Percentiles rank a stretch among this genome's conserved stretches.
Conservation (phyloP, 2,113 vertebrate genomes). For the Gopherus evgoodei region DNA sequence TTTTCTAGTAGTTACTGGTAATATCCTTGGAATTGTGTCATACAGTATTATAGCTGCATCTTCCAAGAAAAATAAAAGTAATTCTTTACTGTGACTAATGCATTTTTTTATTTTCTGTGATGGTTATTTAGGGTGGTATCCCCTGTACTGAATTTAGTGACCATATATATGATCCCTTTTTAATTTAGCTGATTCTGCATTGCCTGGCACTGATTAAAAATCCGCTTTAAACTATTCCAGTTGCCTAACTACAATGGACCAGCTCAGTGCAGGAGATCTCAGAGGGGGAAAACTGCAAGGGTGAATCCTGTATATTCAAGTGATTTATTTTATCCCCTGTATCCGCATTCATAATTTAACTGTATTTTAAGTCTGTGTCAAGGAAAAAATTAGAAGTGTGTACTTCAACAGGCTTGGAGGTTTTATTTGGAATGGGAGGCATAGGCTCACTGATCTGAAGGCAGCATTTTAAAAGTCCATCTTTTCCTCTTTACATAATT, state of each 20-base stretch:
- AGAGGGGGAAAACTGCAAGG: not conserved
- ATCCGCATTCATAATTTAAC: not conserved
- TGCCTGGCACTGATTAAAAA: not conserved
- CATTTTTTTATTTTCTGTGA: not conserved
- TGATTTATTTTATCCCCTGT: not conserved
- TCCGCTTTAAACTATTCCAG: not conserved
- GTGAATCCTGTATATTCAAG: not conserved
- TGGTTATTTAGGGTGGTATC: not conserved
- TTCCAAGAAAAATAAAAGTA: not conserved
- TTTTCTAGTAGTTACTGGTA: not conserved
- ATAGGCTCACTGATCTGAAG: not conserved
- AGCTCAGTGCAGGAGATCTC: not conserved
- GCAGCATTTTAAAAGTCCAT: not conserved
- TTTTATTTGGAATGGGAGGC: not conserved
- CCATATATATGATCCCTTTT: not conserved
- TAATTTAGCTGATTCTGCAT: not conserved
- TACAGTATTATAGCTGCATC: not conserved
- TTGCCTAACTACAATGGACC: not conserved
- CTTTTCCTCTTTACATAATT: not conserved
- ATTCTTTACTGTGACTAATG: not conserved
- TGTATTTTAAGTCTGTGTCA: not conserved
- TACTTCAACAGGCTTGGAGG: not conserved
- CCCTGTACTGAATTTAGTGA: not conserved
- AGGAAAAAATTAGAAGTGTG: not conserved
- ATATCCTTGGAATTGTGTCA: not conserved